Evolutionary conservation across 2,888 invertebrate species (phyloP), one percentile per base, ranked within the genome.

Genomic region (Erebia aethiops): DNA sequence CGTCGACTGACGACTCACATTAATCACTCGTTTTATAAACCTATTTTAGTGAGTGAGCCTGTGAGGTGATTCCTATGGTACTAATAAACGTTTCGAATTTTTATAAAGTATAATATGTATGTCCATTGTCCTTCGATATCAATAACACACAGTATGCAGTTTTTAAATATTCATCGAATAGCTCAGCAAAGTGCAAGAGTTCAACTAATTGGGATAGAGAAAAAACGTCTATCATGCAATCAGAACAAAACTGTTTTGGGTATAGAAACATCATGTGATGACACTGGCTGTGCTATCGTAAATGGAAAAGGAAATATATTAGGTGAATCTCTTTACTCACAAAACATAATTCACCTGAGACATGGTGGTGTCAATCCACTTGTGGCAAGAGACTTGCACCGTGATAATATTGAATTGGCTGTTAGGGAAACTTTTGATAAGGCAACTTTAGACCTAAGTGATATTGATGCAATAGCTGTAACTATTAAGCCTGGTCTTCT

Each of bases 181-280:
- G 13, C 49, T 14, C 49, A 21, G 21, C 1, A 60, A 60, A 41
- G 60, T 41, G 11, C 13, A 10, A 13, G 14, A 49, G 21, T 62
- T 49, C 14, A 49, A 49, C 13, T 43, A 49, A 14, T 21, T 14
- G 8, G 14, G 14, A 62, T 21, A 46, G 14, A 10, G 14, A 62
- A 21, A 2, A 64, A 54, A 64, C 13, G 49, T 41, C 3, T 64
- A 14, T 54, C 52, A 26, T 61, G 11, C 41, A 74, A 76, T 41
- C 64, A 64, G 51, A 82, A 80, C 52, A 69, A 75, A 54, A 78
- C 75, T 58, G 75, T 99, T 69, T 90, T 99, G 77, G 99, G 99
- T 8, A 99, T 99, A 80, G 99, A 99, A 94, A 98, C 98, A 5
- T 99, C 99, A 74, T 99, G 99, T 85, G 99, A 99, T 94, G 99